These are phyloP conservation scores for Pseudochirops corinnae DNA, from an alignment of 2,797 vertebrate genomes.

Conservation along the genomic window DNA sequence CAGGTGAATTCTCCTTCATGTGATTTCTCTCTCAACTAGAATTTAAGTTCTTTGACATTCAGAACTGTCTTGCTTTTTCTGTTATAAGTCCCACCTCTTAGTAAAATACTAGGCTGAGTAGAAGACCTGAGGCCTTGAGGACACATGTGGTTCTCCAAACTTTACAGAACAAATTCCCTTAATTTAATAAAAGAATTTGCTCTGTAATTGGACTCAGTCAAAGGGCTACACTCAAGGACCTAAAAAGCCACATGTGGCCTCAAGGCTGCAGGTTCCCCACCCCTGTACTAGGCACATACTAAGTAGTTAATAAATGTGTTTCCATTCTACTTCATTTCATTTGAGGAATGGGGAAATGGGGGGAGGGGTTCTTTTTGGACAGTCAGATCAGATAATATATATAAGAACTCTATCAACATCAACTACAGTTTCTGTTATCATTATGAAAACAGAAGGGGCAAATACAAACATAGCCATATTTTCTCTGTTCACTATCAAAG, in stretches of 20 bases:
- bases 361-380: not conserved
- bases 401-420: not conserved
- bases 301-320: not conserved
- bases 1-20: not conserved
- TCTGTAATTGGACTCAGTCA: too few species aligned
- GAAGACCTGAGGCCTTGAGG: too few species aligned
- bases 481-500: not conserved
- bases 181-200: too few species aligned
- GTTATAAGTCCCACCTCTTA: not conserved
- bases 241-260: too few species aligned
- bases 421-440: not conserved
- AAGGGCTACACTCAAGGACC: too few species aligned
- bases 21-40: not conserved
- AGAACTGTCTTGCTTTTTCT: not conserved
- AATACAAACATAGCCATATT: not conserved
- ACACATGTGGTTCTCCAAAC: too few species aligned
- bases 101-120: not conserved
- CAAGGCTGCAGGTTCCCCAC: too few species aligned
- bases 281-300: not conserved
- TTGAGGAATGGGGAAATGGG: not conserved
- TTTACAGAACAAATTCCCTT: too few species aligned
- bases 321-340: not conserved
- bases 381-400: not conserved
- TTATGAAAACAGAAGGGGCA: not conserved
- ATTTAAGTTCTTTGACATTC: not conserved